Base-by-base conservation (phyloP, 2,113 vertebrate species). In the Hucho hucho region DNA sequence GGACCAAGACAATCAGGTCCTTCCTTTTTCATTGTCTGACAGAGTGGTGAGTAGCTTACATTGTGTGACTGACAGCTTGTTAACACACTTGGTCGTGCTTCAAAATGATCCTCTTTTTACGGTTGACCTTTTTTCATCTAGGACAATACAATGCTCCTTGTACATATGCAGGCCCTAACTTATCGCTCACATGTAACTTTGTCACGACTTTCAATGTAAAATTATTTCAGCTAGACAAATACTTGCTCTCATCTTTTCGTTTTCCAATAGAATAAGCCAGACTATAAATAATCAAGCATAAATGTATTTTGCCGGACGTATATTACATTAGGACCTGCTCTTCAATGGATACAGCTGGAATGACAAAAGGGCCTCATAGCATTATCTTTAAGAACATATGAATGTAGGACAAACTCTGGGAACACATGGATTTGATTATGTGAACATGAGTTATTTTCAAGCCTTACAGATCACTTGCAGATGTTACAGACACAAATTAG, bases 381-480 rank as follows among this genome's bases (percentile, higher is more conserved):
- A 43, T 43, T 43, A 43, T 14, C 5, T 43, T 43, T 7, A 11
- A 11, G 43, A 58, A 66, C 49, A 80, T 25, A 77, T 29, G 14
- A 46, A 66, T 79, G 64, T 77, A 46, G 24, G 73, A 71, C 75
- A 76, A 76, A 71, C 16, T 70, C 29, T 18, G 1, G 24, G 26
- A 32, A 77, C 56, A 74, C 68, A 68, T 56, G 28, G 75, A 79
- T 80, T 59, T 64, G 1, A 74, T 89, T 81, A 76, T 63, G 3
- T 29, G 56, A 77, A 26, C 25, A 74, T 32, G 32, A 32, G 6
- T 58, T 76, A 67, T 32, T 22, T 61, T 43, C 25, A 70, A 18
- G 43, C 11, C 29, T 63, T 63, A 63, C 32, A 76, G 32, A 76
- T 76, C 25, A 64, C 66, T 64, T 68, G 66, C 25, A 72, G 13